Base-by-base conservation (phyloP, 2,888 invertebrate species). In the Orthosia cruda region DNA sequence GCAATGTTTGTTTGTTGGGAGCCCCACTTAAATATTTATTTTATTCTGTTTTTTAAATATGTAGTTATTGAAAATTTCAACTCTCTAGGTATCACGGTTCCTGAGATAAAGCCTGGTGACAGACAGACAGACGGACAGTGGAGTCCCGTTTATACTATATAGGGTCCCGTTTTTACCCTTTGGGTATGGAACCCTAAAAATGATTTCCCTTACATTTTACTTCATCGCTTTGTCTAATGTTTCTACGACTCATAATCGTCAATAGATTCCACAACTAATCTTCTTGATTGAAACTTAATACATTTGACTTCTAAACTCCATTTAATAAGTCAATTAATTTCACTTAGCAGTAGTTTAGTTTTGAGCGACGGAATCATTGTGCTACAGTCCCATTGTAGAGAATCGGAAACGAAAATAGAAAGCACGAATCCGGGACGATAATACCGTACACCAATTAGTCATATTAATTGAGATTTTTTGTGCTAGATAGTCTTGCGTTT, bases 291-390 rank as follows among this genome's bases (percentile, higher is more conserved):
- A 50, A 49, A 71, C 40, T 70, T 54, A 79, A 79, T 49, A 75
- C 71, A 79, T 76, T 71, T 79, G 71, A 49, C 58, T 59, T 75
- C 61, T 65, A 50, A 75, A 79, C 61, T 79, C 72, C 80, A 57
- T 71, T 71, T 61, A 55, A 32, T 52, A 70, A 70, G 79, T 54
- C 79, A 50, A 76, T 76, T 76, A 79, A 76, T 76, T 61, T 76
- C 71, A 23, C 61, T 76, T 71, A 71, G 12, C n/a, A 50, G 50
- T 71, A 50, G 71, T 79, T 76, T 79, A 76, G 80, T 79, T 79
- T n/a, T 76, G 61, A 50, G 16, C 57, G 75, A 79, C 45, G 61
- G 40, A 40, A 55, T 76, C 54, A 62, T 71, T 75, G 79, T 71
- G 47, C n/a, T 20, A 69, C 47, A 54, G 71, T 20, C 26, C 20